Evolutionary conservation across 2,797 vertebrate species (phyloP), one percentile per base, ranked within the genome.

Genomic region (Falco peregrinus): DNA sequence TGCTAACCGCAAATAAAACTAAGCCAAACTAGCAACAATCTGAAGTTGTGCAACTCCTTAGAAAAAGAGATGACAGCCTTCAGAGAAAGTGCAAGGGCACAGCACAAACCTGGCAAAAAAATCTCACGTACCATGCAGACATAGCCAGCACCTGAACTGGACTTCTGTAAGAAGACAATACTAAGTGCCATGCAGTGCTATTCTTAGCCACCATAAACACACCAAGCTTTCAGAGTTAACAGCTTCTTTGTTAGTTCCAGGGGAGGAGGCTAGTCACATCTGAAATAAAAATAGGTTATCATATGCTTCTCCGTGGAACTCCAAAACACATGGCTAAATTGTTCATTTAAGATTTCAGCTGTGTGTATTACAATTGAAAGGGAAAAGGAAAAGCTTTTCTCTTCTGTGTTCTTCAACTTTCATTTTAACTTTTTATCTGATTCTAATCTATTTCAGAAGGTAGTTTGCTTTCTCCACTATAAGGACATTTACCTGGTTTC

Each of bases 221-320:
- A 91, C 6, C 3, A 1, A 92, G 39, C 59, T 86, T 93, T 86
- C 90, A 65, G 57, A 88, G 69, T 33, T 93, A 91, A 61, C 73
- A 84, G 86, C 57, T 90, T 77, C 79, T 95, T 90, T 93, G 80
- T 89, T 74, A 61, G 65, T 25, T 96, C 43, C 48, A 92, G 22
- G 56, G 78, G 71, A 93, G 53, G 43, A 92, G 70, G 54, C 63
- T 12, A 84, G 50, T 65, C 70, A 82, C 39, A 65, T 67, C 61
- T 82, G 77, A 90, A 93, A 81, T 57, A 96, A 95, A 94, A 95
- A 93, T 33, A 96, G 73, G 15, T 37, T 88, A 78, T 86, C 85
- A 65, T n/a, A 68, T 39, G 65, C 77, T 84, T 84, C 35, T 50
- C 51, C 67, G 29, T 1, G 4, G 29, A 94, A 87, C 54, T 84